phyloP scores from a whole-genome alignment of 2,888 invertebrate genomes.

The Habroteleia sp. region DNA sequence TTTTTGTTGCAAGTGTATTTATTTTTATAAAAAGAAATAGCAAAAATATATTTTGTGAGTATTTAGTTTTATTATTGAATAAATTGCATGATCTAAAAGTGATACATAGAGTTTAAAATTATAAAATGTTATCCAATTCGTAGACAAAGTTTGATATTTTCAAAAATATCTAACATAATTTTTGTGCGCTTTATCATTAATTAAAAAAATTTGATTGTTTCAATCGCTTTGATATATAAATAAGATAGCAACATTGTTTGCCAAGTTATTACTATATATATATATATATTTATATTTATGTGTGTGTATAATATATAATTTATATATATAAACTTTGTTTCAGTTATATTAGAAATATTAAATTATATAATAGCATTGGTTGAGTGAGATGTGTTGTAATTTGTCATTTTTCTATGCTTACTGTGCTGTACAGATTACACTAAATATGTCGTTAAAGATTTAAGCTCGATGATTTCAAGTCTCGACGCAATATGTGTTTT shows the following conservation, averaged over 20 bases:
- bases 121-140: constrained; percentile 6
- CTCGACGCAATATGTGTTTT: constrained; percentile 40
- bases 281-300: constrained; percentile 29
- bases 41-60: too few relatives aligned
- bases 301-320: constrained; percentile 21
- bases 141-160: constrained; percentile 11
- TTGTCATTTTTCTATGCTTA: constrained; percentile 16
- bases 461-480: constrained; percentile 59
- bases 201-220: constrained; percentile 29
- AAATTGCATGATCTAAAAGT: constrained; percentile 32
- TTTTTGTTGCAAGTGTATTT: too few relatives aligned
- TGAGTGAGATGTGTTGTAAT: too few relatives aligned
- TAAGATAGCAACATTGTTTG: constrained; percentile 19
- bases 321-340: constrained; percentile 9
- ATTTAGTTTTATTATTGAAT: constrained; percentile 49
- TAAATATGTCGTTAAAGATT: constrained; percentile 41
- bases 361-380: constrained; percentile 17
- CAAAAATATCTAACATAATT: constrained; percentile 15
- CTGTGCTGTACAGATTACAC: constrained; percentile 45
- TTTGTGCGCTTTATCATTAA: constrained; percentile 39
- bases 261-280: too few relatives aligned
- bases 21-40: too few relatives aligned
- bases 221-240: constrained; percentile 26
- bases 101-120: constrained; percentile 1
- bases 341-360: constrained; percentile 20